These are phyloP conservation scores for Merops nubicus DNA, from an alignment of 2,113 vertebrate species.

Conservation along the genomic window DNA sequence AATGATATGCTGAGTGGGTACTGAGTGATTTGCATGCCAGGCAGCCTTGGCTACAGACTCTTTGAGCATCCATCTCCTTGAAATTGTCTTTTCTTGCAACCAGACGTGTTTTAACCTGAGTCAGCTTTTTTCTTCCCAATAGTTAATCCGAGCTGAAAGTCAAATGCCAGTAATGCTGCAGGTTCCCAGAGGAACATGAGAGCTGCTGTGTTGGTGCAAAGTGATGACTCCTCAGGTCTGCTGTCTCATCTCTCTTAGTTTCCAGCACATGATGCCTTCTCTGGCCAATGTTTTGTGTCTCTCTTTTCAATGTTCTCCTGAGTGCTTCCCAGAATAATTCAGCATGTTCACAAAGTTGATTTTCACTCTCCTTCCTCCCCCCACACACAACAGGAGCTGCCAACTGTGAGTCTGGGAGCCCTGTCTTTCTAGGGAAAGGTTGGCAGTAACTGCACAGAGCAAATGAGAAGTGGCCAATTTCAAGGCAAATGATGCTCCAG, in stretches of 20 bases:
- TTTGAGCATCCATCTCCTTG: neutral
- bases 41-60: neutral
- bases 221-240: neutral
- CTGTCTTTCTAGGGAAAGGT: neutral
- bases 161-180: neutral
- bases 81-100: neutral
- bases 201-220: neutral
- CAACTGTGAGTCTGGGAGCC: neutral
- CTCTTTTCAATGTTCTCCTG: neutral
- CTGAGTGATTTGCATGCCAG: neutral
- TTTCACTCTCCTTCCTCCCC: neutral
- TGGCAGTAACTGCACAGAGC: neutral
- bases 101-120: neutral
- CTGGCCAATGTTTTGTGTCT: neutral
- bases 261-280: neutral
- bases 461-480: neutral
- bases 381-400: neutral
- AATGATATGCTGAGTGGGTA: neutral
- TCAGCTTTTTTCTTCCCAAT: conserved; percentile 11
- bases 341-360: neutral
- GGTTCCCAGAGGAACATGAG: neutral
- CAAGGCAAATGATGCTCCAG: neutral
- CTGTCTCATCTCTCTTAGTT: neutral
- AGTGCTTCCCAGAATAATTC: neutral
- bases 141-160: conserved; percentile 4